phyloP scores from a whole-genome alignment of 2,888 invertebrate genomes.

The Geotrupes spiniger region DNA sequence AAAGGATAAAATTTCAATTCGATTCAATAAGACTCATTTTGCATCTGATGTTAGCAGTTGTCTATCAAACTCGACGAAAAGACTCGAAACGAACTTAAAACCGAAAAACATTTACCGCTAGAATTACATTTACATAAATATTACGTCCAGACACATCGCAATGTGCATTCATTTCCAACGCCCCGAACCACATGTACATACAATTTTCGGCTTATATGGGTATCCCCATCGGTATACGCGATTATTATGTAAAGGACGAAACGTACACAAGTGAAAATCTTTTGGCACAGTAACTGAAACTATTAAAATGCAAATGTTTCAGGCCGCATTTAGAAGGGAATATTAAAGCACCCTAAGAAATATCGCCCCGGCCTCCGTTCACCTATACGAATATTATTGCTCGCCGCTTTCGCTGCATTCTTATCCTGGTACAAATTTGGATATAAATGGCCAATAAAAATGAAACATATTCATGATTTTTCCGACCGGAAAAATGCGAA shows the following conservation, averaged over 20 bases:
- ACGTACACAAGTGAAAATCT: constrained; percentile 45
- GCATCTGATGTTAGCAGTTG: no score
- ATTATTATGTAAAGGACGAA: constrained; percentile 33
- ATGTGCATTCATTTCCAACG: no score
- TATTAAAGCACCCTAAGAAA: constrained; percentile 36
- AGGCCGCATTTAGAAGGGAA: constrained; percentile 36
- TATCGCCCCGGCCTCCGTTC: constrained; percentile 36
- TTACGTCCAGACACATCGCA: no score
- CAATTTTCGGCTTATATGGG: no score
- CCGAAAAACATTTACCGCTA: no score
- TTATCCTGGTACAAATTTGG: constrained; percentile 45
- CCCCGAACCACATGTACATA: no score
- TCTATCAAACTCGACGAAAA: no score
- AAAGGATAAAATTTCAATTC: no score
- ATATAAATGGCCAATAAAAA: constrained; percentile 53
- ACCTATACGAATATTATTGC: constrained; percentile 30
- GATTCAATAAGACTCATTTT: no score
- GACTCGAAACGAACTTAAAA: no score
- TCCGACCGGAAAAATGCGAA: constrained; percentile 46
- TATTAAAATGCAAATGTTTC: constrained; percentile 53
- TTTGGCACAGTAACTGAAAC: constrained; percentile 42
- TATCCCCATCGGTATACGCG: no score
- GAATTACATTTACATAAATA: no score
- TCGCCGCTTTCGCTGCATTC: constrained; percentile 35
- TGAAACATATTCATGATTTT: constrained; percentile 54